Base-by-base conservation (phyloP, 2,888 invertebrate species). In the Eupithecia pulchellata region DNA sequence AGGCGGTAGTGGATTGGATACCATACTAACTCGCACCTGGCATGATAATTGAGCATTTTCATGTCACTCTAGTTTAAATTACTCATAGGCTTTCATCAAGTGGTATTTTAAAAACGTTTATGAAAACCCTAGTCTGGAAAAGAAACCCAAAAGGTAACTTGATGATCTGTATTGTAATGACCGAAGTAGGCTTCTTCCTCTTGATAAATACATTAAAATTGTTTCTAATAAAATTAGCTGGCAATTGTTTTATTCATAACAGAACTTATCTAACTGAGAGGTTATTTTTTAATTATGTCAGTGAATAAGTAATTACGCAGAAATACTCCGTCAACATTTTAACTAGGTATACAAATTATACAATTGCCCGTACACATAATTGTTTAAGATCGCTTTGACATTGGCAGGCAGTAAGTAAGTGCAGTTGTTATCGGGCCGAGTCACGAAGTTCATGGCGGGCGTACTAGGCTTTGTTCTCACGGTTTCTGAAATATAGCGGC, bases 1-100 rank as follows among this genome's bases (percentile, higher is more conserved):
- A 88, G 89, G 74, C 83, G 74, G 82, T 92, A 91, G 92, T 89
- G 87, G 90, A 86, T 82, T 89, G 87, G 90, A 86, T 82, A 78
- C 74, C 27, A 29, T 61, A 52, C 67, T 77, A 79, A 78, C 81
- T 78, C 78, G 78, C 86, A 86, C 82, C 84, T 81, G 82, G 90
- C 87, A 91, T 91, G 84, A 82, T 88, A 88, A 90, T 86, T 84
- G 80, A 76, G 78, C 73, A 81, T 79, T 60, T 29, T 60, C 20
- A 17, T 78, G 81, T 80, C 85, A 84, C 83, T 78, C 78, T 78
- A 79, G 80, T 76, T 78, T 90, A 20, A 25, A 32, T 61, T 61
- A 36, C n/a, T n/a, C 27, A 60, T 60, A n/a, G 78, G 60, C 36
- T 62, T 62, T 68, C 36, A 52, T 68, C 29, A 55, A 61, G 4